phyloP scores from a whole-genome alignment of 2,113 vertebrate genomes.

The Regulus satrapa region DNA sequence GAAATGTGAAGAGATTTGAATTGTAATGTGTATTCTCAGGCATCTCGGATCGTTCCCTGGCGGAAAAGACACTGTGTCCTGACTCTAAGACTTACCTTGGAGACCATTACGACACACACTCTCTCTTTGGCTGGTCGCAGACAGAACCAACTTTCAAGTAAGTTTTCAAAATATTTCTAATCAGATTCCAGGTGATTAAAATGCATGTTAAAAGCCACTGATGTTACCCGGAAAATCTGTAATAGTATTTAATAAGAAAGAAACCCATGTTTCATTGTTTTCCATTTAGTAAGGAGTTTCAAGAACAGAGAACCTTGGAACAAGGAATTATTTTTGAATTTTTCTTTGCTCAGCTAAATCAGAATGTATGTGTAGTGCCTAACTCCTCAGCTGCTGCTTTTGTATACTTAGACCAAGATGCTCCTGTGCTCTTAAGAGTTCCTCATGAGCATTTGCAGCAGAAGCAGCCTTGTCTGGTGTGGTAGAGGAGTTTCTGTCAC shows the following conservation, averaged over 20 bases:
- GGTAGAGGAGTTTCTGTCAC: not conserved
- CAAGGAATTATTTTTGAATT: not conserved
- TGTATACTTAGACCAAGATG: not conserved
- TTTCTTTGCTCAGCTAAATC: not conserved
- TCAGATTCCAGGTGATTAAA: not conserved
- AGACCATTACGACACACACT: conserved; percentile 44
- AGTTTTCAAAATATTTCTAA: not conserved
- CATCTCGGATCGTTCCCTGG: conserved; percentile 24
- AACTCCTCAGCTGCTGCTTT: not conserved
- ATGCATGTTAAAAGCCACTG: not conserved
- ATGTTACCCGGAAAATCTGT: not conserved
- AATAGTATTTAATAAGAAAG: not conserved
- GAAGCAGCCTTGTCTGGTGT: not conserved
- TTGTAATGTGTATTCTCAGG: not conserved
- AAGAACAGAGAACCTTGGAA: not conserved
- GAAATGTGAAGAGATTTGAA: not conserved
- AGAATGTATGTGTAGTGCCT: not conserved
- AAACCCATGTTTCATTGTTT: not conserved
- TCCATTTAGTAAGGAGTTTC: not conserved
- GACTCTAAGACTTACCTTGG: conserved; percentile 53
- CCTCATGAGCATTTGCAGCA: not conserved
- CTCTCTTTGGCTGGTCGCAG: conserved; percentile 57
- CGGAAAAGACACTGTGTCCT: conserved; percentile 27
- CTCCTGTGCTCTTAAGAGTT: not conserved
- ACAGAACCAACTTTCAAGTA: conserved; percentile 55